These are phyloP conservation scores for Vulpes vulpes DNA, from an alignment of 2,113 vertebrate genomes.

Conservation along the genomic window DNA sequence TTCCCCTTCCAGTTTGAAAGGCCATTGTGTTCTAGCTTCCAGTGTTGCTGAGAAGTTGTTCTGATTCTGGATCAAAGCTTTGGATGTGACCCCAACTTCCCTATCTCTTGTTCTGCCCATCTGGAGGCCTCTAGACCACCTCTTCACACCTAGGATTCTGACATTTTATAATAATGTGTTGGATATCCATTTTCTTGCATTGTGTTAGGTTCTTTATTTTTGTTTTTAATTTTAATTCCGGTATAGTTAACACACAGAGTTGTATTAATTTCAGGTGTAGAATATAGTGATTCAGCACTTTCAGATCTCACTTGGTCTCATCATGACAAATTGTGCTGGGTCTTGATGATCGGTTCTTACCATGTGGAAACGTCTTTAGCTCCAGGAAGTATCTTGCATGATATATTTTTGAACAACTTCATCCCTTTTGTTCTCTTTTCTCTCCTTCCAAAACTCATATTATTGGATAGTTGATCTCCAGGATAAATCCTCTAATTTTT, in stretches of 20 bases:
- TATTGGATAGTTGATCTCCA: not conserved
- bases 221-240: not conserved
- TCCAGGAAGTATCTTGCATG: not conserved
- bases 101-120: not conserved
- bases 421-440: conserved; percentile 13
- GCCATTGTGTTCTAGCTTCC: not conserved
- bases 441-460: not conserved
- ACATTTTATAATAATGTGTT: not conserved
- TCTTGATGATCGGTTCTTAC: not conserved
- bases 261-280: not conserved
- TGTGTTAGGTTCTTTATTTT: not conserved
- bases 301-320: not conserved
- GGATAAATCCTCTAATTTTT: not conserved
- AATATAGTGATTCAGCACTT: not conserved
- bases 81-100: not conserved
- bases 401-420: not conserved
- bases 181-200: not conserved
- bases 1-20: not conserved
- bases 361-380: not conserved
- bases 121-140: too few species aligned
- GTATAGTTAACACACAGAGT: not conserved
- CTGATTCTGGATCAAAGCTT: not conserved
- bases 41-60: not conserved
- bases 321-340: not conserved
- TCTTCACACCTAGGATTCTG: not conserved